Evolutionary conservation across 2,888 invertebrate species (phyloP).

Genomic region (Rotaria socialis): DNA sequence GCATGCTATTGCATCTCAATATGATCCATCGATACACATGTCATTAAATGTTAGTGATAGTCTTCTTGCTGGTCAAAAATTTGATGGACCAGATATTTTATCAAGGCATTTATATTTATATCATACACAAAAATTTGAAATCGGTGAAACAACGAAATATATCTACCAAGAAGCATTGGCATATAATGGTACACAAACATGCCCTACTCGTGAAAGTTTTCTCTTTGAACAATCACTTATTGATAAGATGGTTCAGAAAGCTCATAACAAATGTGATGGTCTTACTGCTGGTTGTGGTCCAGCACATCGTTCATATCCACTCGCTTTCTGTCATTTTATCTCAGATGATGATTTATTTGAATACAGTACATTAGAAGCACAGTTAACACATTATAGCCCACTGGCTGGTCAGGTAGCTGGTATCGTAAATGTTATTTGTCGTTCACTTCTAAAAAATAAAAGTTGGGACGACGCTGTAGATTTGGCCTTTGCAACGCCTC

Average conservation of each 20-base stretch:
- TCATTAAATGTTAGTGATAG: not conserved
- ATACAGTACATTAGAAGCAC: not conserved
- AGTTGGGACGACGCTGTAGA: not conserved
- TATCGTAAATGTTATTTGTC: not conserved
- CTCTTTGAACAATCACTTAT: not conserved
- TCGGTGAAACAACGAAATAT: not conserved
- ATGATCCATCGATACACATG: not conserved
- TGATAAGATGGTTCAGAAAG: not conserved
- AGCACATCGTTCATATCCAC: conserved; percentile 14
- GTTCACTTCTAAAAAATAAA: not conserved
- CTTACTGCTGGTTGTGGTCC: conserved; percentile 1
- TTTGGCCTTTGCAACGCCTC: not conserved
- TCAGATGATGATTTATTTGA: not conserved
- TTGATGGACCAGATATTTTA: not conserved
- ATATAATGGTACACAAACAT: not conserved
- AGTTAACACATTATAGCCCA: conserved; percentile 14
- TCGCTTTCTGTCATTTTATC: not conserved
- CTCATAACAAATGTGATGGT: not conserved
- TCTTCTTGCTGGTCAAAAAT: not conserved
- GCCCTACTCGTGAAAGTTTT: not conserved
- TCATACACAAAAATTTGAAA: not conserved
- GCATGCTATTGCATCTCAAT: not conserved
- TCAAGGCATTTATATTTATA: not conserved
- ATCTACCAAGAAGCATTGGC: not conserved
- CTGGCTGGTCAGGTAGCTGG: not conserved